These are phyloP conservation scores for Cerastis leucographa DNA, from an alignment of 2,888 invertebrate species.

Conservation along the genomic window DNA sequence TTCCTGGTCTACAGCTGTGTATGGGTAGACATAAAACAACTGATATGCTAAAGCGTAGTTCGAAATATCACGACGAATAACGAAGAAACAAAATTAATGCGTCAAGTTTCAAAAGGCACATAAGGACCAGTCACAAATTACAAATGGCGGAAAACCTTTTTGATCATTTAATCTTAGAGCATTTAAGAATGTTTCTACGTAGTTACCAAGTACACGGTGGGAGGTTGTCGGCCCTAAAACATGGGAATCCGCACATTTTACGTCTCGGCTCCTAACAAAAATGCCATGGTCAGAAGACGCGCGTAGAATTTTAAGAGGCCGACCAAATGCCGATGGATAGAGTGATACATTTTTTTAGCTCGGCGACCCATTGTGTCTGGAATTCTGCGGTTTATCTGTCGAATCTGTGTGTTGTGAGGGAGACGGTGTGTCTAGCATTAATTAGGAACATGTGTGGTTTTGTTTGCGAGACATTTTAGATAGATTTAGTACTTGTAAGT, in stretches of 20 bases:
- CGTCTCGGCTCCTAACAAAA: slow-evolving; percentile 66
- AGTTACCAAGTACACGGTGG: slow-evolving; percentile 30
- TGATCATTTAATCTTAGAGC: slow-evolving; percentile 3
- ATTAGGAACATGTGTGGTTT: slow-evolving; percentile 22
- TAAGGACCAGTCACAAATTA: not conserved
- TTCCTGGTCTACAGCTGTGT: too few relatives aligned
- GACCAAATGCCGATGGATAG: slow-evolving; percentile 52
- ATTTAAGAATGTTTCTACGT: slow-evolving; percentile 4
- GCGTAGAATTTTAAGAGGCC: slow-evolving; percentile 69
- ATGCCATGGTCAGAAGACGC: slow-evolving; percentile 67
- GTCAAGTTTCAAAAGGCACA: not conserved
- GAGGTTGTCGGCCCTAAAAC: slow-evolving; percentile 73
- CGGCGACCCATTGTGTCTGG: slow-evolving; percentile 48
- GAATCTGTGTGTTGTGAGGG: slow-evolving; percentile 50
- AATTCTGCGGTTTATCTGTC: slow-evolving; percentile 49
- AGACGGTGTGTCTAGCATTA: slow-evolving; percentile 55
- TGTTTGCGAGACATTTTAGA: slow-evolving; percentile 11
- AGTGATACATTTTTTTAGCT: slow-evolving; percentile 55
- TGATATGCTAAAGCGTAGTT: not conserved
- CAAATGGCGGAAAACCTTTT: slow-evolving; percentile 12
- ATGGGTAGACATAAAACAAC: not conserved
- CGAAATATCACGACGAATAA: not conserved
- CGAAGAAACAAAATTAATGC: slow-evolving; percentile 1
- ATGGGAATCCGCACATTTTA: slow-evolving; percentile 68
- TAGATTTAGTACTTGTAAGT: not conserved